Base-by-base conservation (phyloP, 2,888 invertebrate species). In the Dasypogon diadema region DNA sequence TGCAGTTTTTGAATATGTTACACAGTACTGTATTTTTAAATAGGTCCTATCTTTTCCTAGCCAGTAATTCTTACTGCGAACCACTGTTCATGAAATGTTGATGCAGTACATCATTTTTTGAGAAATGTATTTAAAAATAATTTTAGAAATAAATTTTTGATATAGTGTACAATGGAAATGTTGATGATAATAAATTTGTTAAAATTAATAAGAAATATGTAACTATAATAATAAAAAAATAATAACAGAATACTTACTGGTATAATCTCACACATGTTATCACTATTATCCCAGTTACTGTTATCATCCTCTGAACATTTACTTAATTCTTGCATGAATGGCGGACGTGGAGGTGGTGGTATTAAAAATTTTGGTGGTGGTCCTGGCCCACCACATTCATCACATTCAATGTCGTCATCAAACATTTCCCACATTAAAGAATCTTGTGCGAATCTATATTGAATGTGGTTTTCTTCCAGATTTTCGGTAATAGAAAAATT, bases 401-500 rank as follows among this genome's bases (percentile, higher is more conserved):
- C 83, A 81, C 86, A 86, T 76, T 86, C 85, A 79, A 85, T 68
- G 54, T 80, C 78, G 78, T 85, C 83, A 75, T 85, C 85, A 73
- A 84, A 82, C 85, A 86, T 86, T 83, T 86, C 84, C 85, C 85
- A 86, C 86, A 86, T 86, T 83, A 83, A 83, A 75, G 46, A 56
- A 65, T 74, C 55, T n/a, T 75, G 42, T 73, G 37, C 22, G 70
- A 42, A 78, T 46, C 58, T 75, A 65, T 74, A 56, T 77, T 75
- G 14, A 73, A 42, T 55, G 22, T 21, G 12, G 55, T 55, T 26
- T 22, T 42, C 48, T n/a, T 16, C 5, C n/a, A 48, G n/a, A 48
- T n/a, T 48, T 48, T n/a, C n/a, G n/a, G n/a, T n/a, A n/a, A n/a
- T n/a, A n/a, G n/a, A n/a, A n/a, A n/a, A n/a, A n/a, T n/a, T n/a